phyloP scores from a whole-genome alignment of 2,888 invertebrate genomes.

The Machimus atricapillus region DNA sequence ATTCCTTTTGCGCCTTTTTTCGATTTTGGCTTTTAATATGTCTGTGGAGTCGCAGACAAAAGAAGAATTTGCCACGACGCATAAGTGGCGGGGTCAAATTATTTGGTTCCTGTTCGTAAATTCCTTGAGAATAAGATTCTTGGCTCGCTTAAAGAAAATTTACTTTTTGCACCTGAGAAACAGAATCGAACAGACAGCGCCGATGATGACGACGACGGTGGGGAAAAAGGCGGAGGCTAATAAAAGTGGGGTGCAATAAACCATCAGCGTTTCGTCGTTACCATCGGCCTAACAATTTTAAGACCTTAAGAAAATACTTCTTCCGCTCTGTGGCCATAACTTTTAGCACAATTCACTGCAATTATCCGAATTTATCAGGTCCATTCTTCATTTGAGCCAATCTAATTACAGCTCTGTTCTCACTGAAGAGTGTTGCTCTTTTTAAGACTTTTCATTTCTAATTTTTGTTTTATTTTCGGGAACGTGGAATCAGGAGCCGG shows the following conservation, averaged over 20 bases:
- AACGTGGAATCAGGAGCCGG: neutral
- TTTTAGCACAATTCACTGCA: constrained; percentile 39
- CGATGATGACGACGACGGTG: neutral
- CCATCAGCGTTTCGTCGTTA: constrained; percentile 29
- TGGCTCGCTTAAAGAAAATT: neutral
- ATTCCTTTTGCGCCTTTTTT: neutral
- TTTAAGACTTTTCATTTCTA: neutral
- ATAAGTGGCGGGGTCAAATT: neutral
- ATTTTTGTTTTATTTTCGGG: neutral
- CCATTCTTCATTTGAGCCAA: constrained; percentile 34
- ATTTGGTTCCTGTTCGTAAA: neutral
- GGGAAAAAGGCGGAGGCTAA: neutral
- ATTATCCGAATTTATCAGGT: constrained; percentile 38
- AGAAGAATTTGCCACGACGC: neutral
- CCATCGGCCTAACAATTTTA: constrained; percentile 8
- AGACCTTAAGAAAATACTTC: constrained; percentile 21
- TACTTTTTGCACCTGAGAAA: neutral
- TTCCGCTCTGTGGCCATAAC: constrained; percentile 7
- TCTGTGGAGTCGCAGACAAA: neutral
- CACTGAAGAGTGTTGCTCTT: neutral
- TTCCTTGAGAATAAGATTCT: neutral
- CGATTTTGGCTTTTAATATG: neutral
- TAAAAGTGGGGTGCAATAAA: constrained; percentile 10
- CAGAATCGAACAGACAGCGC: neutral
- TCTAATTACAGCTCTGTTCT: constrained; percentile 38